Conservation (phyloP, 2,888 invertebrate genomes). For the Gisinianus flammeolus region DNA sequence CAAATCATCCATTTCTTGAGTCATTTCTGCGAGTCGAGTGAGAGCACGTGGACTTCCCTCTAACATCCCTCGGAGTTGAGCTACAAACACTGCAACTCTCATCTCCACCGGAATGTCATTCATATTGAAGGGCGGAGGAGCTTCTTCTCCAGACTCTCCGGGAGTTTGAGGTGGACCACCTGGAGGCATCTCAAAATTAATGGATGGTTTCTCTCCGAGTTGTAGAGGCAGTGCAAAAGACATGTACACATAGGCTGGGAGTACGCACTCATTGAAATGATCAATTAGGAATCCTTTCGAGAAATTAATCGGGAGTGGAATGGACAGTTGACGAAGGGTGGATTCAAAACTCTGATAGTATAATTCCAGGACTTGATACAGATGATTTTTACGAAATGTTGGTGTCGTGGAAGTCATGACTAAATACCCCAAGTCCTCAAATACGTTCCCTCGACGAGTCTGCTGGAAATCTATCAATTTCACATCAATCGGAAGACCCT, state of each 20-base stretch:
- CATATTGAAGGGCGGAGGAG: constrained; percentile 15
- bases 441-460: constrained; percentile 45
- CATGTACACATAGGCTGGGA: constrained; percentile 45
- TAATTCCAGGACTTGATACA: constrained; percentile 38
- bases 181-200: neutral
- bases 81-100: constrained; percentile 13
- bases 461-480: constrained; percentile 53
- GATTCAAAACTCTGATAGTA: constrained; percentile 47
- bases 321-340: constrained; percentile 40
- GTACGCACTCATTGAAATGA: constrained; percentile 36
- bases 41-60: constrained; percentile 40
- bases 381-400: constrained; percentile 46
- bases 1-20: constrained; percentile 43
- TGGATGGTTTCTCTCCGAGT: constrained; percentile 31
- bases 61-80: constrained; percentile 25
- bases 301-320: constrained; percentile 44
- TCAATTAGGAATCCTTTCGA: constrained; percentile 45
- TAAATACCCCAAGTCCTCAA: constrained; percentile 52
- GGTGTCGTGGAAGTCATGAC: constrained; percentile 51
- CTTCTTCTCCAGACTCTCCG: neutral
- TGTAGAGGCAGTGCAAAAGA: constrained; percentile 55
- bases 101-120: constrained; percentile 9
- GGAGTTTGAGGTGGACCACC: neutral
- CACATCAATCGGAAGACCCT: constrained; percentile 39
- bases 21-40: constrained; percentile 41